Base-by-base conservation (phyloP, 2,113 vertebrate genomes). In the Spea bombifrons region DNA sequence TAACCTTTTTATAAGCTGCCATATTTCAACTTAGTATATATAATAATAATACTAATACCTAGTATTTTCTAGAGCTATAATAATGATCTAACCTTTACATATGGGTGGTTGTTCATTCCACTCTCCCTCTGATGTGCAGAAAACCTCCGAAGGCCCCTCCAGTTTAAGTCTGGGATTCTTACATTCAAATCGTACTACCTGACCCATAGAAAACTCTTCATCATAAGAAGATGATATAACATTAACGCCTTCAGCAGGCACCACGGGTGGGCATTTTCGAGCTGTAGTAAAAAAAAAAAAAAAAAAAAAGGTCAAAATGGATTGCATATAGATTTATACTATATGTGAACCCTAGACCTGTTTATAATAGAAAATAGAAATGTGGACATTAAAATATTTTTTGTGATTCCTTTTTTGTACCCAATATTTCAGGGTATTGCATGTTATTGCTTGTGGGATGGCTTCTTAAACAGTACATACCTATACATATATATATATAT, bases 141-240 rank as follows among this genome's bases (percentile, higher is more conserved):
- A 47, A 0, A 95, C 81, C 83, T 88, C 64, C 16, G 83, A 50
- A 16, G 78, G 72, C 12, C 94, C 93, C 5, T 86, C 43, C n/a
- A 92, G 75, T 30, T 0, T 76, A 71, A 85, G 75, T 6, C 85
- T 82, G 15, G 72, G 13, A 3, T 71, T 75, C 17, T 80, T 80
- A 44, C 95, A 96, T 63, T 90, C 86, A 88, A 96, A 94, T 13
- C 50, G 82, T 5, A 95, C 47, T 15, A 87, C 88, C 10, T 90
- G 87, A 55, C 92, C 89, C 82, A 88, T 92, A 47, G 79, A 75
- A 65, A 92, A 90, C 17, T 89, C 88, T 8, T 69, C 82, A 0
- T 83, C 84, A 0, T 87, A 86, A 44, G 79, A 70, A 8, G 70
- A n/a, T 45, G 30, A 30, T 5, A 8, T 3, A 75, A 91, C 3